These are phyloP conservation scores for Leucania comma DNA, from an alignment of 2,888 invertebrate species.

Conservation along the genomic window DNA sequence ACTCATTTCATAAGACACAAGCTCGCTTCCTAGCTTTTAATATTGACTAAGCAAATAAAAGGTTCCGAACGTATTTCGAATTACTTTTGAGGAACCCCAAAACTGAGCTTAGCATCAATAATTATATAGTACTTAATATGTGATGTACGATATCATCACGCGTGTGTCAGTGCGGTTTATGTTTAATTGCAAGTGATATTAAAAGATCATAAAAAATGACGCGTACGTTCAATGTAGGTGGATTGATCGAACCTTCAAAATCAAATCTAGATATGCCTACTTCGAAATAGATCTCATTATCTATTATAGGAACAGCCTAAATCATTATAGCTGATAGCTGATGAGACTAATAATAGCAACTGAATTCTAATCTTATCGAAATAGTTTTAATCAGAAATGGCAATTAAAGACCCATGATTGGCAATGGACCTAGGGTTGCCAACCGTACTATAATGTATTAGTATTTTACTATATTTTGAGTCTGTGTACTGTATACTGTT, in stretches of 20 bases:
- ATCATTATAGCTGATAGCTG: no score
- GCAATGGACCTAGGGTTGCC: no score
- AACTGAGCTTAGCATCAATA: conserved; percentile 15
- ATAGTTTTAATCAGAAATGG: no score
- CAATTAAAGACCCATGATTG: no score
- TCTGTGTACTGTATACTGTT: no score
- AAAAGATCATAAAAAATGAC: conserved; percentile 13
- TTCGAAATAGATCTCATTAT: background rate
- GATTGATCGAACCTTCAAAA: background rate
- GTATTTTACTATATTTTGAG: no score
- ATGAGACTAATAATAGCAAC: background rate
- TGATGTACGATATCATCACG: conserved; percentile 43
- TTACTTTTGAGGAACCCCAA: conserved; percentile 27
- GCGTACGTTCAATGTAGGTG: background rate
- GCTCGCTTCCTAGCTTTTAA: background rate
- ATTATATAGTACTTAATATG: conserved; percentile 25
- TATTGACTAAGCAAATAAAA: background rate
- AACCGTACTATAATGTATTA: no score
- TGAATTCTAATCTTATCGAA: background rate
- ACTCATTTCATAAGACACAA: background rate
- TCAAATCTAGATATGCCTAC: background rate
- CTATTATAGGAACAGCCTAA: background rate
- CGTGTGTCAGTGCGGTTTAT: conserved; percentile 6
- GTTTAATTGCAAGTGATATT: conserved; percentile 40
- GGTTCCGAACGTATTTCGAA: background rate